A percentile compares a stretch with the other conserved stretches of the same genome.
phyloP scores from a whole-genome alignment of 2,888 invertebrate genomes.

The Stegophylla sp. region DNA sequence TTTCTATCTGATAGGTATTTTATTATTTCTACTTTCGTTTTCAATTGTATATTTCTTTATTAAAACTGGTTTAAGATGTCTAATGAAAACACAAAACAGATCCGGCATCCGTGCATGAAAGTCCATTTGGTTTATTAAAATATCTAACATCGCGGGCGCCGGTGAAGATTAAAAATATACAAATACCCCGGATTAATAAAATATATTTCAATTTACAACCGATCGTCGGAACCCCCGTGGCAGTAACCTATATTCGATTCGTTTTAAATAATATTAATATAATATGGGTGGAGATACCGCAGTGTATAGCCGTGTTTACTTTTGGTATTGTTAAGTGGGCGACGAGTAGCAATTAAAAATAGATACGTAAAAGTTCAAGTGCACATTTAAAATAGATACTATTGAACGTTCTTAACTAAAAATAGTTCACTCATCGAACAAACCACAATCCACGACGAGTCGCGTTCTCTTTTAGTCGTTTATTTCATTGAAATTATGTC shows the following conservation, averaged over 20 bases:
- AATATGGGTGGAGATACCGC: background rate
- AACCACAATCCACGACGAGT: too few species aligned
- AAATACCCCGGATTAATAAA: background rate
- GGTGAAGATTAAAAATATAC: background rate
- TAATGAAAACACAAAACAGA: constrained; percentile 6
- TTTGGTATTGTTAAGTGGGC: too few species aligned
- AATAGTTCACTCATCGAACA: too few species aligned
- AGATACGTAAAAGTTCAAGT: too few species aligned
- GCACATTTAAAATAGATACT: too few species aligned
- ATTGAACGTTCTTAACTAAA: too few species aligned
- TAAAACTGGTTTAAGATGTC: background rate
- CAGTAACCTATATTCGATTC: background rate
- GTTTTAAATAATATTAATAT: background rate
- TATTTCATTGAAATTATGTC: too few species aligned
- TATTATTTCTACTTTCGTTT: constrained; percentile 3
- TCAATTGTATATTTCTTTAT: background rate
- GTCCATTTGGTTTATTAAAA: background rate
- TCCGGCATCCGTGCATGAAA: background rate
- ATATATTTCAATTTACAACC: background rate
- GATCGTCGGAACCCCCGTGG: background rate
- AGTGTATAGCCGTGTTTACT: too few species aligned
- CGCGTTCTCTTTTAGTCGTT: too few species aligned
- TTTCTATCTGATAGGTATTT: background rate
- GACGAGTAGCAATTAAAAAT: too few species aligned
- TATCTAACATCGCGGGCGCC: background rate